Evolutionary conservation across 2,797 vertebrate species (phyloP), one percentile per base, ranked within the genome.

Genomic region (Florisuga fusca): DNA sequence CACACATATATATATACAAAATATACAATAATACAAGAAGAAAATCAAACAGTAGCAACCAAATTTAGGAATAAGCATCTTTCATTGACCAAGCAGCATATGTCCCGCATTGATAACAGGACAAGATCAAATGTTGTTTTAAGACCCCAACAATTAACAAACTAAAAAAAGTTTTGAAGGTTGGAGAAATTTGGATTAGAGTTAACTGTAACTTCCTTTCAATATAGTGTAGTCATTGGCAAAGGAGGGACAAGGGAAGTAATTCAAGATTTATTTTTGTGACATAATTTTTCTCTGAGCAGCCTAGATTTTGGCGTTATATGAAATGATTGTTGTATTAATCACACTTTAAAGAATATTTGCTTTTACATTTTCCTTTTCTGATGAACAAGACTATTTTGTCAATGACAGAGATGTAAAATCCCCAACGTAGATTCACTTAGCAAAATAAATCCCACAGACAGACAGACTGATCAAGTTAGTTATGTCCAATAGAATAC

Each of bases 331-430:
- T 84, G 54, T 53, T 77, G 50, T 34, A 38, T 81, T 74, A 91
- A 80, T 73, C 63, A 85, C 57, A 82, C 73, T 89, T 94, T 76
- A 93, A 89, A 36, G 51, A 73, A 48, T 69, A 23, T 82, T 94
- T 84, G 58, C 10, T 59, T 82, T 90, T 38, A 33, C 6, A 36
- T 85, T 88, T 74, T 69, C 23, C 16, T 76, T 46, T 94, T 86
- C 73, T 62, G 33, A 86, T 73, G 33, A 62, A 21, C 21, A 48
- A 67, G 23, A 78, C 23, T 68, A 79, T 51, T 90, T 63, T 51
- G 19, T 78, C 61, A 57, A 15, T 36, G 15, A 95, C 78, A 55
- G 72, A 63, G 69, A 84, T 54, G 53, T 15, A 6, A 62, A 92
- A 54, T 71, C n/a, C 16, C 41, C 59, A 34, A 43, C 9, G 63